These are phyloP conservation scores for Sycophaga agraensis DNA, from an alignment of 1,140 invertebrate genomes.

Conservation along the genomic window DNA sequence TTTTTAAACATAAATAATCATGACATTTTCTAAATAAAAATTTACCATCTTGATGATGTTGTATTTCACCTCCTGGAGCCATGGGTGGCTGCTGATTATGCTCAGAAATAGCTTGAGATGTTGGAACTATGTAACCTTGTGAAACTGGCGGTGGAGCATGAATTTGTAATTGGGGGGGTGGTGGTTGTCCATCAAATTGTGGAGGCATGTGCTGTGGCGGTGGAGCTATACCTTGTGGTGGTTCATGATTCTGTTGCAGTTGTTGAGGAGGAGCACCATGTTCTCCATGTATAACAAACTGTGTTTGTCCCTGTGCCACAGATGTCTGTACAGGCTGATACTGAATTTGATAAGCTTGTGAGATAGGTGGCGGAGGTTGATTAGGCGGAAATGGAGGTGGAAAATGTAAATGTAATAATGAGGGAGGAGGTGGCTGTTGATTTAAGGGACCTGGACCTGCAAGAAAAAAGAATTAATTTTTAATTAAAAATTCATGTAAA, in stretches of 20 bases:
- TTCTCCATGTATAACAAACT: conserved; percentile 46
- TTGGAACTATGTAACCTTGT: conserved; percentile 26
- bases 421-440: conserved; percentile 50
- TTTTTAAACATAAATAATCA: too few species aligned
- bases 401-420: conserved; percentile 50
- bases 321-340: conserved; percentile 45
- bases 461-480: neutral
- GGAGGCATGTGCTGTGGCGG: conserved; percentile 38
- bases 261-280: conserved; percentile 47
- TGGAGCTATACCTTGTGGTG: conserved; percentile 36
- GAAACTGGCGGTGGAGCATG: conserved; percentile 41
- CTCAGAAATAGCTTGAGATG: conserved; percentile 10
- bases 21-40: too few species aligned
- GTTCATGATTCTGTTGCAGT: conserved; percentile 47
- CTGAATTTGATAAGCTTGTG: conserved; percentile 55
- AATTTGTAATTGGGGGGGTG: conserved; percentile 37
- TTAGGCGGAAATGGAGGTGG: conserved; percentile 53
- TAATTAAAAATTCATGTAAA: neutral
- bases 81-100: conserved; percentile 40
- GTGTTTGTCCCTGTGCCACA: conserved; percentile 39
- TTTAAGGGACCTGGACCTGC: conserved; percentile 44
- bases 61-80: conserved; percentile 38
- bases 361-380: conserved; percentile 53
- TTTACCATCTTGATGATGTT: conserved; percentile 43
- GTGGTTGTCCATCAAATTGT: conserved; percentile 48